Evolutionary conservation across 2,888 invertebrate species (phyloP).

Genomic region (Xestia ashworthii): DNA sequence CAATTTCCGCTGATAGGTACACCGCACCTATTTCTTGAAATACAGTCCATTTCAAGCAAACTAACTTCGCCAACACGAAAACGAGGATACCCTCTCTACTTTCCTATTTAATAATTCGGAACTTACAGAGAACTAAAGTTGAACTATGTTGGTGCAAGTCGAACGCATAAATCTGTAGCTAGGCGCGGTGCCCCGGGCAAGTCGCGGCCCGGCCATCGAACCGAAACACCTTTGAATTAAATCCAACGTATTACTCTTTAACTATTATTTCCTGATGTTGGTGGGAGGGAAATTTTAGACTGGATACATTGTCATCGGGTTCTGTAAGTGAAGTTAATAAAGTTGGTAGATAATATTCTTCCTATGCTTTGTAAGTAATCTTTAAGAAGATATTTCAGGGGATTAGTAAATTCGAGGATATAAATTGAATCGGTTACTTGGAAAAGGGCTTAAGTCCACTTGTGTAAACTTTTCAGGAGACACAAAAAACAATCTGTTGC

Average conservation of each 20-base stretch:
- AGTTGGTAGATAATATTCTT: background rate
- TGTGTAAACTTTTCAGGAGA: too few relatives aligned
- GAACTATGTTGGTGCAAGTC: conserved; percentile 68
- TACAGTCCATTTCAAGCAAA: conserved; percentile 1
- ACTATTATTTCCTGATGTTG: conserved; percentile 56
- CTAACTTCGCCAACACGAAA: background rate
- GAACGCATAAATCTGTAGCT: conserved; percentile 78
- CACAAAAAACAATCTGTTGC: too few relatives aligned
- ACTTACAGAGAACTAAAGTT: conserved; percentile 69
- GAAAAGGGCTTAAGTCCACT: too few relatives aligned
- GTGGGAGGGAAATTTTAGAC: conserved; percentile 24
- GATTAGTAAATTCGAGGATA: background rate
- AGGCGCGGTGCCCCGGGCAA: conserved; percentile 69
- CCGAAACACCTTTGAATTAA: conserved; percentile 64
- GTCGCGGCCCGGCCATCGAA: conserved; percentile 66
- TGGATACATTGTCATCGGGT: conserved; percentile 3
- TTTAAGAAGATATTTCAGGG: background rate
- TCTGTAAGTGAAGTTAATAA: background rate
- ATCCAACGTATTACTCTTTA: conserved; percentile 56
- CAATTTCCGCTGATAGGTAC: background rate
- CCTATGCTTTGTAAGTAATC: background rate
- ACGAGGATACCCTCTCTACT: conserved; percentile 53
- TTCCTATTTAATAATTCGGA: conserved; percentile 59
- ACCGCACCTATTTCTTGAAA: background rate
- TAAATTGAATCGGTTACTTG: too few relatives aligned